phyloP scores from a whole-genome alignment of 2,888 invertebrate genomes.

The Pegoplata infirma region DNA sequence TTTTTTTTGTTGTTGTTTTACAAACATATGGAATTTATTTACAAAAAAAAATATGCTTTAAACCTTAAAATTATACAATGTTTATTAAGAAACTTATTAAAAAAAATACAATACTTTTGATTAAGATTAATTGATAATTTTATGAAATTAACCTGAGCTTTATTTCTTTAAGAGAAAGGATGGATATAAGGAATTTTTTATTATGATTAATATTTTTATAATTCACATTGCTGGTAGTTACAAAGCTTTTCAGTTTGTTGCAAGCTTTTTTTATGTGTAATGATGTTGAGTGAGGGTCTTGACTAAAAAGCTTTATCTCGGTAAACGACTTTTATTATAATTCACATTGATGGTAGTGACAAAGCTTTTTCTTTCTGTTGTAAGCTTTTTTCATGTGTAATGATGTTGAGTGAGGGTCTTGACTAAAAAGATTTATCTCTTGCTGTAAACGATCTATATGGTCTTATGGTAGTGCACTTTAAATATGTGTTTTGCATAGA shows the following conservation, averaged over 20 bases:
- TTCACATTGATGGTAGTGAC: too few relatives aligned
- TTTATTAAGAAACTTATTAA: conserved; percentile 5
- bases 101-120: conserved; percentile 2
- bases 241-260: too few relatives aligned
- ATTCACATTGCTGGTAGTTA: neutral
- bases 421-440: neutral
- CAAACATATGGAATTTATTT: conserved; percentile 28
- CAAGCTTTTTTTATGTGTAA: neutral
- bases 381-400: neutral
- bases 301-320: neutral
- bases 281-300: neutral
- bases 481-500: too few relatives aligned
- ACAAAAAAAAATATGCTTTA: conserved; percentile 53
- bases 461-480: too few relatives aligned
- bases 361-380: neutral
- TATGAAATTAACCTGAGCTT: neutral
- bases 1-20: neutral
- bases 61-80: conserved; percentile 50
- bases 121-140: neutral
- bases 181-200: neutral
- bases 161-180: neutral
- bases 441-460: too few relatives aligned
- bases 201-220: too few relatives aligned
- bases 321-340: too few relatives aligned
- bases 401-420: neutral